Conservation (phyloP, 1,140 invertebrate genomes). For the Aphidius gifuensis region DNA sequence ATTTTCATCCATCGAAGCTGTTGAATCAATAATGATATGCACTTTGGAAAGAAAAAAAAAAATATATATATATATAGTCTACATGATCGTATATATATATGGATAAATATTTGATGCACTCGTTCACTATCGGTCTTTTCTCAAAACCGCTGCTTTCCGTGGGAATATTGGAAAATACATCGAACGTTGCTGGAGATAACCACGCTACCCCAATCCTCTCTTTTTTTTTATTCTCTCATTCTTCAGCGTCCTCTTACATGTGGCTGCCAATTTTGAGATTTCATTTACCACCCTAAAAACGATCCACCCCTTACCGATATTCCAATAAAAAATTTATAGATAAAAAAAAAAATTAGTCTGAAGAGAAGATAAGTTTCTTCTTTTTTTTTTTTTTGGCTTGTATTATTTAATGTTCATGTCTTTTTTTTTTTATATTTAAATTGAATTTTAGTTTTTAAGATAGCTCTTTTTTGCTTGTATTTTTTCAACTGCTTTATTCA, state of each 20-base stretch:
- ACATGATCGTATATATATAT: conserved; percentile 3
- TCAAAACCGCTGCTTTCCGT: conserved; percentile 29
- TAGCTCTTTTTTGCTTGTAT: too few species aligned
- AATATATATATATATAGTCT: neutral
- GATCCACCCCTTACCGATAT: too few species aligned
- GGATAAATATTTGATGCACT: conserved; percentile 8
- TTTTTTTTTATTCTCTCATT: neutral
- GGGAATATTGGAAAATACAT: conserved; percentile 38
- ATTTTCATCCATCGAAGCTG: conserved; percentile 8
- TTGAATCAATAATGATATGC: conserved; percentile 43
- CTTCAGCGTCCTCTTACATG: neutral
- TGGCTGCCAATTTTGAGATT: too few species aligned
- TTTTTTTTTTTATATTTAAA: too few species aligned
- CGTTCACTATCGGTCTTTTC: conserved; percentile 24
- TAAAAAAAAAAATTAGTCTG: too few species aligned
- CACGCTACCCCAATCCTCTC: conserved; percentile 32
- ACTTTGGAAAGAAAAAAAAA: conserved; percentile 34
- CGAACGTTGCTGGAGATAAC: conserved; percentile 42
- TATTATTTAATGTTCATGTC: too few species aligned
- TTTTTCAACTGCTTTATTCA: too few species aligned
- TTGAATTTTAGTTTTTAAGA: too few species aligned
- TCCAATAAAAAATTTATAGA: too few species aligned
- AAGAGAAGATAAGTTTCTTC: too few species aligned
- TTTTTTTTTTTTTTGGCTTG: too few species aligned
- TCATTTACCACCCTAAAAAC: too few species aligned